Percentiles rank a stretch among this genome's conserved stretches.
Evolutionary conservation across 2,888 invertebrate genomes (phyloP).

Genomic region (Monoplex corrugatus): DNA sequence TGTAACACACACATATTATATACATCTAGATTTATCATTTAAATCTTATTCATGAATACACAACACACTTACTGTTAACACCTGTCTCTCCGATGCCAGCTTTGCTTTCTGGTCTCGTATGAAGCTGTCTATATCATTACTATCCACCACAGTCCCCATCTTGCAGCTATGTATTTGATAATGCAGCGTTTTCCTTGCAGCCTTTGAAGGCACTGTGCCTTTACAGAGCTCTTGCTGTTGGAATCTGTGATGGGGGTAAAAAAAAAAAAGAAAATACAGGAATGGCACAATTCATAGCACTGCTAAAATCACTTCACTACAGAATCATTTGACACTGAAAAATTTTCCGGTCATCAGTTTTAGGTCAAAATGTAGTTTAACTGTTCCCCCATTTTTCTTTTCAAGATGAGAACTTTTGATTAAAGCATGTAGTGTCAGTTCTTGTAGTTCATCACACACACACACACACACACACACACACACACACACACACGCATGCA

Average conservation of each 20-base stretch:
- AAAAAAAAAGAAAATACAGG: not conserved
- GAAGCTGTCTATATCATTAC: slow-evolving; percentile 71
- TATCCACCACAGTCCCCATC: slow-evolving; percentile 53
- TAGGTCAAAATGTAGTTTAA: not conserved
- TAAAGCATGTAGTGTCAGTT: no score
- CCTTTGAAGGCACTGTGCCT: slow-evolving; percentile 2
- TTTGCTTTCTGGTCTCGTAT: slow-evolving; percentile 72
- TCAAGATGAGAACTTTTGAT: not conserved
- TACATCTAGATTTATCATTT: no score
- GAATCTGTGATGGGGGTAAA: no score
- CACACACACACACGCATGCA: no score
- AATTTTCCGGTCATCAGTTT: not conserved
- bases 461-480: no score
- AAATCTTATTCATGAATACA: no score
- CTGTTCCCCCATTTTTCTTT: not conserved
- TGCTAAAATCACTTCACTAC: not conserved
- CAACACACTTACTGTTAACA: slow-evolving; percentile 50
- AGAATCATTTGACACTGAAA: not conserved
- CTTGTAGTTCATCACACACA: no score
- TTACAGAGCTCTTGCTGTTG: not conserved
- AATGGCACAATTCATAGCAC: no score
- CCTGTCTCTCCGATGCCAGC: slow-evolving; percentile 58
- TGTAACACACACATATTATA: no score
- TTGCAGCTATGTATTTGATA: not conserved
- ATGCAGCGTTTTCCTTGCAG: not conserved